These are phyloP conservation scores for Pitangus sulphuratus DNA, from an alignment of 2,797 vertebrate genomes.

Conservation along the genomic window DNA sequence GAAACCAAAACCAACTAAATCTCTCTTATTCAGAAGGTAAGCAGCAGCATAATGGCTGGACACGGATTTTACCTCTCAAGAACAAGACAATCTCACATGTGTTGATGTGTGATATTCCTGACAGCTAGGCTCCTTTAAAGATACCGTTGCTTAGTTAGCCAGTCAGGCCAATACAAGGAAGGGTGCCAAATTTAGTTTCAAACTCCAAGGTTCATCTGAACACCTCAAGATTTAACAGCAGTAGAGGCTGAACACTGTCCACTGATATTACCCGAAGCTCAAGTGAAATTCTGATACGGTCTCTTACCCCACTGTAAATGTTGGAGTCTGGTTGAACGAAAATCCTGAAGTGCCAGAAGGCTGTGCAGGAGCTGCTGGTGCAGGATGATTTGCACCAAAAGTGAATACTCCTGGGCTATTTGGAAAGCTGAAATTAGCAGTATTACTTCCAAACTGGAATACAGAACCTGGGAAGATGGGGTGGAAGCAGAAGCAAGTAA, in stretches of 20 bases:
- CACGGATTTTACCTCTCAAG: neutral
- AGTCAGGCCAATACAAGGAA: neutral
- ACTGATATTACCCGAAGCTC: neutral
- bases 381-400: conserved; percentile 80
- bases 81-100: neutral
- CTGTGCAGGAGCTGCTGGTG: conserved; percentile 76
- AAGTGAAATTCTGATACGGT: neutral
- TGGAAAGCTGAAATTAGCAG: conserved; percentile 83
- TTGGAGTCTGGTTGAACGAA: conserved; percentile 77
- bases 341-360: conserved; percentile 83
- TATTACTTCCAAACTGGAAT: conserved; percentile 89
- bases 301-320: conserved; percentile 89
- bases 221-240: neutral
- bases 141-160: neutral
- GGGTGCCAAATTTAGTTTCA: neutral
- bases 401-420: conserved; percentile 84
- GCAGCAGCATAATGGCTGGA: neutral
- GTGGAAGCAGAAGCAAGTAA: neutral
- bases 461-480: conserved; percentile 75
- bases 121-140: neutral
- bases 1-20: neutral
- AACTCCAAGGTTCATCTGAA: neutral
- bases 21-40: conserved; percentile 5
- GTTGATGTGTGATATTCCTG: neutral
- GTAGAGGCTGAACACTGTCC: neutral